phyloP scores from a whole-genome alignment of 2,113 vertebrate genomes.

The Emydocephalus ijimae region DNA sequence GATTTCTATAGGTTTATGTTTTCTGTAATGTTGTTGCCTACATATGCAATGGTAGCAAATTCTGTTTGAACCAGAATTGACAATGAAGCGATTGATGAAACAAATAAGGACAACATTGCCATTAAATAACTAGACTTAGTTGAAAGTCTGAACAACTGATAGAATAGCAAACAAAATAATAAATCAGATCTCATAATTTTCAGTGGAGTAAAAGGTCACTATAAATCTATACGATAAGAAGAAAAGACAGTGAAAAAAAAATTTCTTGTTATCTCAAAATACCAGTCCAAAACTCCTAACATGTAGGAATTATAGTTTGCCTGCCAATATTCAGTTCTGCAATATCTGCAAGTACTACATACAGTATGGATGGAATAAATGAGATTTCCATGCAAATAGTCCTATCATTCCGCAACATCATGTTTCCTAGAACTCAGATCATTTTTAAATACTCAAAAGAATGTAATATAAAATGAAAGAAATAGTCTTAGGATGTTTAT shows the following conservation, averaged over 20 bases:
- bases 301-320: background rate
- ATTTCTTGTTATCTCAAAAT: background rate
- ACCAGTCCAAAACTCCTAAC: background rate
- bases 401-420: background rate
- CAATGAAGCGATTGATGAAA: slow-evolving; percentile 28
- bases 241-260: background rate
- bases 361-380: background rate
- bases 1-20: background rate
- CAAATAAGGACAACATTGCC: slow-evolving; percentile 10
- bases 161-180: slow-evolving; percentile 19
- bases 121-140: slow-evolving; percentile 28
- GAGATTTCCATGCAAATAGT: background rate
- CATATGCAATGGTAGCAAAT: background rate
- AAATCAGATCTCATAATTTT: slow-evolving; percentile 37
- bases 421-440: background rate
- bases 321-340: background rate
- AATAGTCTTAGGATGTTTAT: slow-evolving; percentile 17
- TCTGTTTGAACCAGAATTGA: slow-evolving; percentile 14
- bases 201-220: slow-evolving; percentile 9
- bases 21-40: background rate
- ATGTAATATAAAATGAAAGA: slow-evolving; percentile 11
- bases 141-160: slow-evolving; percentile 24
- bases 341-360: background rate
- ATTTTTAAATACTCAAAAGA: slow-evolving; percentile 37
- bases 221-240: background rate